Evolutionary conservation across 2,888 invertebrate species (phyloP), one percentile per base, ranked within the genome.

Genomic region (Drosophila kuntzei): DNA sequence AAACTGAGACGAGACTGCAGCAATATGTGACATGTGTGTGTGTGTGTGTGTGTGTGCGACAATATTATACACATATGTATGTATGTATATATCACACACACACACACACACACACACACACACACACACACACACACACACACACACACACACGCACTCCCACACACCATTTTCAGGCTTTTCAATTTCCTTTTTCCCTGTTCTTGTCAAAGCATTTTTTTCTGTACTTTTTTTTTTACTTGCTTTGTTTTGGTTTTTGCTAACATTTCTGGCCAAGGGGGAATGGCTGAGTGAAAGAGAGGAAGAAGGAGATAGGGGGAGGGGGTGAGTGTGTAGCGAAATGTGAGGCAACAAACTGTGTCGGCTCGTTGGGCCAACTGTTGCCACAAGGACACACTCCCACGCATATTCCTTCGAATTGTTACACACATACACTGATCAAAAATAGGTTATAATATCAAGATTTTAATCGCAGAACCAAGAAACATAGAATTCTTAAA

Each of bases 121-220:
- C 58, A 57, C 49, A 64, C 57, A 49, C 43, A 53, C 11, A 36
- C 49, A 32, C 18, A 60, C 25, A n/a, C 36, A 39, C 46, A 50
- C 46, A 25, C 46, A 51, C 16, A 50, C 57, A 64, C 36, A 20
- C 47, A 41, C 53, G 47, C 46, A 54, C 32, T 41, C 49, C 46
- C n/a, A 49, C 16, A 49, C 39, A 55, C 47, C 70, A 51, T 74
- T 67, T 46, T 12, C 64, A 51, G 50, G 80, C 73, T 79, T 87
- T 87, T 83, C 73, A 87, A 83, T 83, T 87, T 84, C 87, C 79
- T 81, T 64, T 65, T 65, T 63, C 69, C 22, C 29, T 63, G 50
- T 57, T 73, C 51, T 73, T 76, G 64, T 58, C 58, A 46, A 64
- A 57, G 65, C 43, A 77, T 63, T 66, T 71, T 14, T 37, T 53